Evolutionary conservation across 2,888 invertebrate species (phyloP), one percentile per base, ranked within the genome.

Genomic region (Clostera curtula): DNA sequence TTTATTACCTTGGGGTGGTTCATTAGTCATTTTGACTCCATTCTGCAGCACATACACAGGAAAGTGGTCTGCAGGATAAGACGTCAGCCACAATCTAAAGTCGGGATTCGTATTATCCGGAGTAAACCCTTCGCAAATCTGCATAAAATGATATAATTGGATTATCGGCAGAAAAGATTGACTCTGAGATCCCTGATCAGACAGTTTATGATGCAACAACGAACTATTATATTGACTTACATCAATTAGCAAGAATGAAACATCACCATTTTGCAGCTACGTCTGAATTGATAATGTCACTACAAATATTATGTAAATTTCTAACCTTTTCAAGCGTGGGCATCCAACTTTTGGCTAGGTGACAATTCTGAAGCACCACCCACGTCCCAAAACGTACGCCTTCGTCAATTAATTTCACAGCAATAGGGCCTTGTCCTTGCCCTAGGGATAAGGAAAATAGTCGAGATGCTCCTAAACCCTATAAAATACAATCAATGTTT

Each of bases 11-110:
- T 95, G 93, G 0, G 97, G 97, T 0, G 97, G 96, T 67, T 98
- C 97, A 65, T 97, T 97, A 0, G 96, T 97, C 93, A 98, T 97
- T 84, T 97, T 97, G 0, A 97, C 93, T 18, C 97, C 94, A 52
- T 95, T 96, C 64, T 97, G 96, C 21, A 98, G 77, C 2, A 97
- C 92, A 24, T 93, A 88, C 0, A 97, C 93, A 0, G 98, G 97
- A 66, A 98, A 98, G 75, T 96, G 90, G 0, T 92, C 91, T 0
- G 93, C 92, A 0, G 97, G 96, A 61, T 96, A 96, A 6, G 96
- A 96, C 1, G 97, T 97, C 9, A 98, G 75, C 97, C 97, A 98
- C 4, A 98, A 79, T 10, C 97, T 89, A 64, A 97, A 98, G 66
- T 96, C 94, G 0, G 93, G 90, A 75, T 97, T 93, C 0, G 94